Evolutionary conservation across 2,797 vertebrate genomes (phyloP).

Genomic region (Falco naumanni): DNA sequence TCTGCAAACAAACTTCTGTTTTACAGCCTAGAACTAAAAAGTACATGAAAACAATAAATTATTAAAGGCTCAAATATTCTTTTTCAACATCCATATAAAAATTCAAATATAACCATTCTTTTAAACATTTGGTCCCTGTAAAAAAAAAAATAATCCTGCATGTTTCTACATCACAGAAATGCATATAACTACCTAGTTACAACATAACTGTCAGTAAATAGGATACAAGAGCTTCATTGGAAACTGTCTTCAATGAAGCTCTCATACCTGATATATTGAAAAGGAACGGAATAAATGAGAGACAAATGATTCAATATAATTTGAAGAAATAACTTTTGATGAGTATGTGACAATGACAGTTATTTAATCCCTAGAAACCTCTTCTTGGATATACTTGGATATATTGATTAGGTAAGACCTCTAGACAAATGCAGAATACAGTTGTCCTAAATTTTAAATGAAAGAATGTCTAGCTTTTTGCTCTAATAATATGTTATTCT

Average conservation of each 20-base stretch:
- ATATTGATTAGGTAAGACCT: not conserved
- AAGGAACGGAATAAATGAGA: not conserved
- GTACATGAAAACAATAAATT: conserved; percentile 50
- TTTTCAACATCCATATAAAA: not conserved
- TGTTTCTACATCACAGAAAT: not conserved
- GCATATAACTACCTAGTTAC: not conserved
- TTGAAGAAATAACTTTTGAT: not conserved
- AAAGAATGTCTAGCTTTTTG: not conserved
- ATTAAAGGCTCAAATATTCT: conserved; percentile 35
- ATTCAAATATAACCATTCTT: conserved; percentile 10
- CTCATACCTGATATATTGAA: not conserved
- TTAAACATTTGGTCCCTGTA: not conserved
- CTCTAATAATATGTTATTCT: not conserved
- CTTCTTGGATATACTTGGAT: not conserved
- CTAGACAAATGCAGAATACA: not conserved
- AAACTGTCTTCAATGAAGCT: not conserved
- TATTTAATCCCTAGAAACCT: not conserved
- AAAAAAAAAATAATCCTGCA: not conserved
- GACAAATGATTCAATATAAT: not conserved
- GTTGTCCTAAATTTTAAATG: not conserved
- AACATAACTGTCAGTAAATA: not conserved
- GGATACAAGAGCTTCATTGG: not conserved
- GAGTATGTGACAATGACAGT: not conserved
- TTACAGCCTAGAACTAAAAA: conserved; percentile 39
- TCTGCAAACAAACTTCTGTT: conserved; percentile 52